Conservation (phyloP, 2,888 invertebrate genomes). For the Morpho helenor region DNA sequence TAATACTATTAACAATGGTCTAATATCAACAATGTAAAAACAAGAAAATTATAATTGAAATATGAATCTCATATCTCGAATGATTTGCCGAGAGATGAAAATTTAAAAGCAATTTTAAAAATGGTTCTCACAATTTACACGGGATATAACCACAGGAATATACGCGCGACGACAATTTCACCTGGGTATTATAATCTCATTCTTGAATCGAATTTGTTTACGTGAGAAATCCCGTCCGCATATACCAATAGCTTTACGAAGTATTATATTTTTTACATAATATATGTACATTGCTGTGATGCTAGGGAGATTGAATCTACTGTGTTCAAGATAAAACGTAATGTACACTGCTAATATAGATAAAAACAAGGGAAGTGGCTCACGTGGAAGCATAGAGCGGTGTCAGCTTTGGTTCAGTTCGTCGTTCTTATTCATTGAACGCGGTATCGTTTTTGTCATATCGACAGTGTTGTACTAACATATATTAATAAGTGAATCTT, state of each 20-base stretch:
- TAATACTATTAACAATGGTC: too few relatives aligned
- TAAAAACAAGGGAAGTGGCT: conserved; percentile 29
- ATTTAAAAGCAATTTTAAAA: conserved; percentile 20
- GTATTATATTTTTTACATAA: not conserved
- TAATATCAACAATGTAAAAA: not conserved
- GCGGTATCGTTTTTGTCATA: conserved; percentile 30
- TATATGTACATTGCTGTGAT: conserved; percentile 19
- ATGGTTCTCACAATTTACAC: conserved; percentile 29
- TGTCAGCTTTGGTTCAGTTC: conserved; percentile 63
- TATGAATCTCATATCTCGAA: not conserved
- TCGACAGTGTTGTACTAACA: conserved; percentile 4
- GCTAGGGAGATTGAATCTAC: conserved; percentile 10
- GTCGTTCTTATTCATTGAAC: conserved; percentile 54
- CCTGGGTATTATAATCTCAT: conserved; percentile 57
- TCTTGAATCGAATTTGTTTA: conserved; percentile 66
- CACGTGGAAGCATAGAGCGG: conserved; percentile 33
- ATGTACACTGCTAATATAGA: conserved; percentile 41
- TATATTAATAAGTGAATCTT: conserved; percentile 7
- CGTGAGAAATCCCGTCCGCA: conserved; percentile 60
- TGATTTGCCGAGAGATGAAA: conserved; percentile 11
- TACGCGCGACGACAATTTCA: conserved; percentile 42
- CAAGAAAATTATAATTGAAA: too few relatives aligned
- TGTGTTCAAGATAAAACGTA: conserved; percentile 32
- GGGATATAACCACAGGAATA: conserved; percentile 28
- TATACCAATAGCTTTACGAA: conserved; percentile 28